Conservation (phyloP, 2,888 invertebrate genomes). For the Iphiclides podalirius region DNA sequence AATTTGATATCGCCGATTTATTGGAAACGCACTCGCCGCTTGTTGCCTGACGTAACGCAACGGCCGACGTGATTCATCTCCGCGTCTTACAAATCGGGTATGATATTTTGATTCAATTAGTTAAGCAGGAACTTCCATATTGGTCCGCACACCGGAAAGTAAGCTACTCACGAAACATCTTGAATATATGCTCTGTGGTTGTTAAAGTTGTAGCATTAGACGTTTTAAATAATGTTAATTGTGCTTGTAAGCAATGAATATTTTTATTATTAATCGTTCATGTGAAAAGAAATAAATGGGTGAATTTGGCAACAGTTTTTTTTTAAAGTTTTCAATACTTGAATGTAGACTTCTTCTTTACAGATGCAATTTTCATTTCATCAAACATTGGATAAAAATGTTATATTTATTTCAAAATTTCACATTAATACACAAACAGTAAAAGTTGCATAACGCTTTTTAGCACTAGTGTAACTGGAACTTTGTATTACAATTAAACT, state of each 20-base stretch:
- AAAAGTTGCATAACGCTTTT: no score
- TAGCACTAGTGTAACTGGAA: no score
- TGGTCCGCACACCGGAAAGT: constrained; percentile 45
- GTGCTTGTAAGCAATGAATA: neutral
- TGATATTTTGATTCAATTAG: constrained; percentile 71
- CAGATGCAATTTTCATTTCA: no score
- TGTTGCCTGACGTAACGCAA: constrained; percentile 60
- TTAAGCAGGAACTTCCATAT: constrained; percentile 59
- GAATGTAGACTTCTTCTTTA: no score
- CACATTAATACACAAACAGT: no score
- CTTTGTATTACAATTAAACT: neutral
- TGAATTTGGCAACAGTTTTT: no score
- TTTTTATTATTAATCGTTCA: no score
- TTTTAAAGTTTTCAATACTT: no score
- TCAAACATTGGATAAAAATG: no score
- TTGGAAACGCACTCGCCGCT: constrained; percentile 39
- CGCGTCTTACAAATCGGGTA: constrained; percentile 58
- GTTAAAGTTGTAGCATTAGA: neutral
- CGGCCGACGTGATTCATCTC: constrained; percentile 66
- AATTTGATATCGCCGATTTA: constrained; percentile 33
- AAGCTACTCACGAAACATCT: constrained; percentile 29
- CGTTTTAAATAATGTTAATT: neutral
- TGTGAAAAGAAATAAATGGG: no score
- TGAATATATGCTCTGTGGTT: constrained; percentile 5
- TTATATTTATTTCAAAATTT: no score